Percentiles rank a stretch among this genome's conserved stretches.
Evolutionary conservation across 1,140 invertebrate species (phyloP).

Genomic region (Camponotus floridanus): DNA sequence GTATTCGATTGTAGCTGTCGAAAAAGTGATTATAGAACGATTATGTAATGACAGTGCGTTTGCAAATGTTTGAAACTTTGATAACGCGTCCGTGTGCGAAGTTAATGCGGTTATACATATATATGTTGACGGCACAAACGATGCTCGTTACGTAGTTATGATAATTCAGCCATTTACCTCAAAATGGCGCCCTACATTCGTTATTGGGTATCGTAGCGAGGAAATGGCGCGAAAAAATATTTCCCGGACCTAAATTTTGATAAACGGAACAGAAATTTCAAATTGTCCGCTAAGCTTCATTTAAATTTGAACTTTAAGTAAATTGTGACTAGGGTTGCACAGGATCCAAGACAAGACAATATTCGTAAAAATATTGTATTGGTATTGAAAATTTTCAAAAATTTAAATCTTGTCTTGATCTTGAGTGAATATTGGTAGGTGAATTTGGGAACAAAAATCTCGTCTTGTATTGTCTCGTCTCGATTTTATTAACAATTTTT

Average conservation of each 20-base stretch:
- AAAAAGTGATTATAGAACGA: conserved; percentile 57
- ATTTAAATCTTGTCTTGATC: too few species aligned
- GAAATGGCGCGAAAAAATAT: neutral
- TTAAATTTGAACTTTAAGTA: too few species aligned
- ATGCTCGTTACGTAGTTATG: conserved; percentile 4
- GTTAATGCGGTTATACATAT: neutral
- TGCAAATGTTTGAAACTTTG: conserved; percentile 41
- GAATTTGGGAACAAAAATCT: too few species aligned
- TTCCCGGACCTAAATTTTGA: neutral
- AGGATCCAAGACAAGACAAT: too few species aligned
- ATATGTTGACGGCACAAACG: conserved; percentile 6
- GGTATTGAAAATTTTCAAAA: too few species aligned
- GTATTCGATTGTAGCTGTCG: conserved; percentile 46
- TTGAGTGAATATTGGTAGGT: too few species aligned
- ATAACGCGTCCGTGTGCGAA: conserved; percentile 15
- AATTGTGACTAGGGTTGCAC: too few species aligned
- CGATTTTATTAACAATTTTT: too few species aligned
- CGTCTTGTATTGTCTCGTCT: too few species aligned
- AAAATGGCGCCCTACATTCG: neutral
- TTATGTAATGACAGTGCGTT: conserved; percentile 52
- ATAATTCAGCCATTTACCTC: neutral
- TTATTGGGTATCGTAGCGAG: neutral
- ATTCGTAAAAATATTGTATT: too few species aligned
- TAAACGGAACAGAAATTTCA: neutral
- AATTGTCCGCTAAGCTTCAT: neutral